Base-by-base conservation (phyloP, 1,140 invertebrate genomes). In the Drosophila murphyi region DNA sequence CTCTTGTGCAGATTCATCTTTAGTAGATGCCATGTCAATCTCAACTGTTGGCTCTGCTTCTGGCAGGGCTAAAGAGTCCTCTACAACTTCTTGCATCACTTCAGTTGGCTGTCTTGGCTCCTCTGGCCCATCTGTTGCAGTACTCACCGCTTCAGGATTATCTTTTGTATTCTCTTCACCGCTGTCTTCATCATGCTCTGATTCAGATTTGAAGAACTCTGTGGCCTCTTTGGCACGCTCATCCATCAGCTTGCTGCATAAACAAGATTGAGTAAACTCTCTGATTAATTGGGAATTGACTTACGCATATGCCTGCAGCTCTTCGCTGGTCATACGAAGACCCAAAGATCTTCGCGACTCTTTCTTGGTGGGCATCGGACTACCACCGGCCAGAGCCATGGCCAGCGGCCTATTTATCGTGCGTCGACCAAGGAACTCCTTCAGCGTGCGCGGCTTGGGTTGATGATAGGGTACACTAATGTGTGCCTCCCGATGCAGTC, bases 381-480 rank as follows among this genome's bases (percentile, higher is more conserved):
- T 80, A 4, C 77, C 93, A 77, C 63, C 93, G 5, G 60, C 81
- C 51, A 76, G 8, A 0, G 92, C 93, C 76, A 65, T 93, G 6
- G 52, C 81, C 37, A 77, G 28, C 1, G 92, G 91, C 35, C 79
- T 74, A 4, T 88, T 82, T n/a, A 92, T 90, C 6, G 86, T 92
- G 4, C 82, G 75, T 0, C 92, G 76, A 20, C 57, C 92, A 0
- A 97, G 92, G 92, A 97, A 97, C 83, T 96, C 96, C 65, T 95
- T 93, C 3, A 97, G 87, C 1, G 94, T 95, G 45, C 94, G 93
- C 50, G 95, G 94, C 80, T 95, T 96, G 3, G 96, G 96, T 79
- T 93, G 94, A 86, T 97, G 96, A 92, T 97, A 97, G 0, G 96
- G 96, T 12, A 97, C 90, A 57, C 59, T 92, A 3, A 96, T 92